Percentiles rank a stretch among this genome's conserved stretches.
phyloP scores from a whole-genome alignment of 2,113 vertebrate species.

The Planiliza haematocheilus region DNA sequence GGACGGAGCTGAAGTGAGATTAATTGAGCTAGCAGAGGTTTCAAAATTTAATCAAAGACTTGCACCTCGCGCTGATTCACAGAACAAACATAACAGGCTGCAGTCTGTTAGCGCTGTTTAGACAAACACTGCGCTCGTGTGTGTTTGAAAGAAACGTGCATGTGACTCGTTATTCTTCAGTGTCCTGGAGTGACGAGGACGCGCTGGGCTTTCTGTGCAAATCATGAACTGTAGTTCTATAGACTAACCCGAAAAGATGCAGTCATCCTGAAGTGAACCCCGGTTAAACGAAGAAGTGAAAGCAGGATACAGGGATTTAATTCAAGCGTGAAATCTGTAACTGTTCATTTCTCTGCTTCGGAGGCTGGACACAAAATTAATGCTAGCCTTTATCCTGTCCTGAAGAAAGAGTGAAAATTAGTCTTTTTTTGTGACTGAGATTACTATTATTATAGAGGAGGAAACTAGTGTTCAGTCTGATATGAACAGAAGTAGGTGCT shows the following conservation, averaged over 20 bases:
- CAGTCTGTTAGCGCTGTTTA: no score
- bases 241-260: no score
- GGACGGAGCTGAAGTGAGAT: background rate
- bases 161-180: no score
- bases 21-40: background rate
- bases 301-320: background rate
- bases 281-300: background rate
- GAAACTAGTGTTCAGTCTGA: no score
- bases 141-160: no score
- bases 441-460: no score
- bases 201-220: no score
- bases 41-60: background rate
- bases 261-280: conserved; percentile 4
- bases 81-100: background rate
- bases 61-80: background rate
- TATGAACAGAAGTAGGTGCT: no score
- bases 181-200: no score
- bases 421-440: no score
- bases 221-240: no score
- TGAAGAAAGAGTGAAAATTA: background rate
- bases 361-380: background rate
- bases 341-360: background rate
- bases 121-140: no score
- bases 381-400: background rate
- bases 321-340: background rate